Evolutionary conservation across 2,113 vertebrate genomes (phyloP).

Genomic region (Cephalopholis sonnerati): DNA sequence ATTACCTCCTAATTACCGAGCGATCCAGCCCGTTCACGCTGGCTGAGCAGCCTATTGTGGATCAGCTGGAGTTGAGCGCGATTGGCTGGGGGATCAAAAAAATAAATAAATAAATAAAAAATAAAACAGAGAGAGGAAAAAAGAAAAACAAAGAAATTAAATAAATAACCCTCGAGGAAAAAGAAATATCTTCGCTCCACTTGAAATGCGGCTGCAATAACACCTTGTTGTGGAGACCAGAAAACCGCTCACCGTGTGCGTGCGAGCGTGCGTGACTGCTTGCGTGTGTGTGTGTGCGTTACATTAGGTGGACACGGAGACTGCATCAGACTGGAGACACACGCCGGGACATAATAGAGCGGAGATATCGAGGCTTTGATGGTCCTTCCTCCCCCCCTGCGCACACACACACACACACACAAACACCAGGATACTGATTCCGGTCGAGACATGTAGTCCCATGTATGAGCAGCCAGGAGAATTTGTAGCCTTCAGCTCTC

Average conservation of each 20-base stretch:
- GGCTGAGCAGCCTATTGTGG: constrained; percentile 23
- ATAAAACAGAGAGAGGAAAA: not conserved
- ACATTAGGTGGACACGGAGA: constrained; percentile 80
- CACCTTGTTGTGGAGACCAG: constrained; percentile 48
- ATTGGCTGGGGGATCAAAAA: not conserved
- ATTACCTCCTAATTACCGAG: constrained; percentile 49
- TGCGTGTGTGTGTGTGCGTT: constrained; percentile 43
- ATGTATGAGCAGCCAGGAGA: constrained; percentile 52
- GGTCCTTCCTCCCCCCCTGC: constrained; percentile 44
- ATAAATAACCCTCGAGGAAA: constrained; percentile 45
- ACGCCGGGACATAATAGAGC: constrained; percentile 77
- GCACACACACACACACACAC: constrained; percentile 15
- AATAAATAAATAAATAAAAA: not conserved
- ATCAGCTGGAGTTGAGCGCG: constrained; percentile 31
- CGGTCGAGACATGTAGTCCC: constrained; percentile 69
- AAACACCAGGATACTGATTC: constrained; percentile 56
- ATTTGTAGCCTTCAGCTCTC: constrained; percentile 59
- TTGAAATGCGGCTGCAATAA: constrained; percentile 62
- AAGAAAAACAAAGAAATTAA: constrained; percentile 23
- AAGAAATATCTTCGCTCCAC: constrained; percentile 28
- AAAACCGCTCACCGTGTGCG: constrained; percentile 49
- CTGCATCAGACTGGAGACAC: constrained; percentile 82
- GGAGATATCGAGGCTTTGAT: constrained; percentile 63
- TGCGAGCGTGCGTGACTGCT: constrained; percentile 4
- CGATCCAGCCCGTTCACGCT: constrained; percentile 13